phyloP scores from a whole-genome alignment of 2,113 vertebrate species.

The Petrocephalus microphthalmus region DNA sequence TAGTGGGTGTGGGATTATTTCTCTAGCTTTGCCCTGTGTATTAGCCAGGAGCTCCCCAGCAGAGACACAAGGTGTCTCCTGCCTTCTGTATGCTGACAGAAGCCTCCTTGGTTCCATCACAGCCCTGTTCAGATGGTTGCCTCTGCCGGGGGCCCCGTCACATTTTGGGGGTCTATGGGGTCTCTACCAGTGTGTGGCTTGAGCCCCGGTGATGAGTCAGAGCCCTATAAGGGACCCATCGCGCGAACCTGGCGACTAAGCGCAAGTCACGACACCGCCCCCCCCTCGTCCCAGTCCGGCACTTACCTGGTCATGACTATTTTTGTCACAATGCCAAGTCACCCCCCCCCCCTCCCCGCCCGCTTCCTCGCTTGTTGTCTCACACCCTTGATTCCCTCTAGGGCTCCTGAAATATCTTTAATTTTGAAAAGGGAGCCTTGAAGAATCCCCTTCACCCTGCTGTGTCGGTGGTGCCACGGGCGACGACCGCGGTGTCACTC shows the following conservation, averaged over 20 bases:
- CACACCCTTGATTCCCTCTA: neutral
- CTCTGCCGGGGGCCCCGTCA: neutral
- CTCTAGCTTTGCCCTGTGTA: neutral
- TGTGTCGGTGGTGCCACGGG: neutral
- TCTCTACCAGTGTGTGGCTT: neutral
- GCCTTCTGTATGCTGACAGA: neutral
- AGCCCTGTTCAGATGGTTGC: neutral
- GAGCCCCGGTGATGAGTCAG: neutral
- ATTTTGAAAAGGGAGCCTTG: slow-evolving; percentile 3
- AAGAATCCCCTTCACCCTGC: neutral
- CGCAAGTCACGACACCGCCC: neutral
- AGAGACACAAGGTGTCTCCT: neutral
- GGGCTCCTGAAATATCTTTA: neutral
- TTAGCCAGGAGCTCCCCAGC: neutral
- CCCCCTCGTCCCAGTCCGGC: neutral
- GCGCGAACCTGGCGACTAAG: neutral
- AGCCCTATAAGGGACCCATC: neutral
- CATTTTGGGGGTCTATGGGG: neutral
- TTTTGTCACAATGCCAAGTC: slow-evolving; percentile 8
- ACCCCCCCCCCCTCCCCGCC: neutral
- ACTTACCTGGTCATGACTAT: neutral
- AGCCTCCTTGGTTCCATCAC: neutral
- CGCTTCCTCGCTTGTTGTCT: neutral
- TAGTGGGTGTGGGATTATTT: neutral
- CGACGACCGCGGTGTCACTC: neutral